Evolutionary conservation across 1,140 invertebrate species (phyloP).

Genomic region (Heliconius himera): DNA sequence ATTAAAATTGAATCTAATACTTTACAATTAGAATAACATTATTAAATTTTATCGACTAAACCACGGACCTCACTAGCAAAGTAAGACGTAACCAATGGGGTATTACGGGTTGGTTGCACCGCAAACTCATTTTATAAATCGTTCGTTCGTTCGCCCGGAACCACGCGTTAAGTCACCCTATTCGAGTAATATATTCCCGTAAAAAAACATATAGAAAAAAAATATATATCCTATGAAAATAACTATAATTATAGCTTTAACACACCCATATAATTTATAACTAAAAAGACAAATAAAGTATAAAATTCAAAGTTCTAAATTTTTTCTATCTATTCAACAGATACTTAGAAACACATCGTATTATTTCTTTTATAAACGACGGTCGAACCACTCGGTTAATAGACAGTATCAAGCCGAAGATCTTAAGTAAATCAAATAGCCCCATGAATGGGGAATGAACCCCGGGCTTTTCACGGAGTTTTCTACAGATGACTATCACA

Average conservation of each 20-base stretch:
- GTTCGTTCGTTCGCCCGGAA: slow-evolving; percentile 72
- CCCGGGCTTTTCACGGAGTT: slow-evolving; percentile 73
- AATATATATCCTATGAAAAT: not conserved
- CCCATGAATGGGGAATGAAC: slow-evolving; percentile 79
- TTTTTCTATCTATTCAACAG: not conserved
- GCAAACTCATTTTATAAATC: slow-evolving; percentile 82
- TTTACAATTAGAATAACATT: not conserved
- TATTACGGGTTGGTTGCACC: slow-evolving; percentile 78
- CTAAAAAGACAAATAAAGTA: not conserved
- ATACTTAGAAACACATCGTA: slow-evolving; percentile 37
- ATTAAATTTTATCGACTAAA: not conserved
- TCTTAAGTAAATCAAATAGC: slow-evolving; percentile 81
- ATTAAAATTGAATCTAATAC: no score
- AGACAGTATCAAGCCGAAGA: slow-evolving; percentile 75
- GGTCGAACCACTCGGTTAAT: slow-evolving; percentile 68
- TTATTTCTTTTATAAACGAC: slow-evolving; percentile 63
- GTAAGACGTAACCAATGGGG: slow-evolving; percentile 80
- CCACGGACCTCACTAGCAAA: slow-evolving; percentile 57
- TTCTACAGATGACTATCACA: slow-evolving; percentile 77
- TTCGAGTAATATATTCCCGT: slow-evolving; percentile 33
- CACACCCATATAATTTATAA: not conserved
- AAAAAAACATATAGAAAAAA: not conserved
- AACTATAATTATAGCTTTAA: not conserved
- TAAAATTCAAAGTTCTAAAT: not conserved
- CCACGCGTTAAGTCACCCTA: slow-evolving; percentile 73